A percentile compares a stretch with the other conserved stretches of the same genome.
Conservation (phyloP, 2,797 vertebrate genomes). For the Gymnocypris eckloni region DNA sequence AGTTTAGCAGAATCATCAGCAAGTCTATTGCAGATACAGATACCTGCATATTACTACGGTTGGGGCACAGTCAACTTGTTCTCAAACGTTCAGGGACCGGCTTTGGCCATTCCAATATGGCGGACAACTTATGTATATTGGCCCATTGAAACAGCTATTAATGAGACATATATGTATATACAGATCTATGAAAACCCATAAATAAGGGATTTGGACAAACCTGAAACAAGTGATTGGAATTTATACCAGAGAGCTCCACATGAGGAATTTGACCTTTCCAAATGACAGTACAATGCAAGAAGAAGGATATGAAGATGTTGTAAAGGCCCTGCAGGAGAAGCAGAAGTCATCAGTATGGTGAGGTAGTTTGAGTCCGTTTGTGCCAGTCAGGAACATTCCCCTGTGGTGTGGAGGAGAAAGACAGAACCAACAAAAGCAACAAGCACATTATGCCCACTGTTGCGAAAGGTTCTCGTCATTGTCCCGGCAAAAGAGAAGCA, state of each 20-base stretch:
- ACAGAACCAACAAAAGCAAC: constrained; percentile 61
- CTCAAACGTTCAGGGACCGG: too few species aligned
- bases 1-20: too few species aligned
- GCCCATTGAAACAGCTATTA: neutral
- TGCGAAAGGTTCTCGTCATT: constrained; percentile 50
- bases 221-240: neutral
- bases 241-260: neutral
- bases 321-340: constrained; percentile 13
- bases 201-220: neutral
- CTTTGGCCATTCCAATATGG: too few species aligned
- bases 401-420: constrained; percentile 51
- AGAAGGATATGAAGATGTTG: constrained; percentile 3
- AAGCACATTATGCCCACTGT: constrained; percentile 47
- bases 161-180: neutral
- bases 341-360: constrained; percentile 25
- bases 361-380: constrained; percentile 12
- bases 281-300: neutral
- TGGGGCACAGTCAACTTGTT: too few species aligned
- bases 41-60: too few species aligned
- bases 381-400: constrained; percentile 53
- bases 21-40: too few species aligned
- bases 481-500: constrained; percentile 51
- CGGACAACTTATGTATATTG: too few species aligned
- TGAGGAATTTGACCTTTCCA: neutral
- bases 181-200: neutral